Evolutionary conservation across 2,888 invertebrate species (phyloP).

Genomic region (Pterostichus niger): DNA sequence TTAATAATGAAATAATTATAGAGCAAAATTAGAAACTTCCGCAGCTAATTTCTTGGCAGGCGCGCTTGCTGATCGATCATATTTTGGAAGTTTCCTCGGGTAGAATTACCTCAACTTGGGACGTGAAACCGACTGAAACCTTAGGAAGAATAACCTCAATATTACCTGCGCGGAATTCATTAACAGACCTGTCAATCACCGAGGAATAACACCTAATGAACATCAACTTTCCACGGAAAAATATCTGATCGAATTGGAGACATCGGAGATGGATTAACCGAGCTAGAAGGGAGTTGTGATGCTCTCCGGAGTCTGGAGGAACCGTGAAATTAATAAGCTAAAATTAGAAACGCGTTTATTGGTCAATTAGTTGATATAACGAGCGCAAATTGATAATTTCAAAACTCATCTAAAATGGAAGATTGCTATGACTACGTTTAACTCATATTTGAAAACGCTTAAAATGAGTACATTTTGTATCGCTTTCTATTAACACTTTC

Average conservation of each 20-base stretch:
- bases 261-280: conserved; percentile 28
- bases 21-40: conserved; percentile 60
- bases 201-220: not conserved
- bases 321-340: conserved; percentile 63
- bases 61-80: conserved; percentile 55
- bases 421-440: conserved; percentile 15
- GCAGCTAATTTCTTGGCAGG: conserved; percentile 48
- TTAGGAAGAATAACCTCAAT: conserved; percentile 15
- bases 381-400: conserved; percentile 63
- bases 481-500: too few relatives aligned
- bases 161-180: conserved; percentile 32
- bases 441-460: too few relatives aligned
- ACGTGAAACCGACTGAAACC: not conserved
- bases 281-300: not conserved
- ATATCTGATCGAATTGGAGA: conserved; percentile 6
- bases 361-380: conserved; percentile 61
- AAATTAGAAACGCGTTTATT: conserved; percentile 65
- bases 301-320: not conserved
- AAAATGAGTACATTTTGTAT: too few relatives aligned
- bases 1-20: conserved; percentile 63
- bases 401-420: conserved; percentile 62
- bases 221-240: conserved; percentile 12
- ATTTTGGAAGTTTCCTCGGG: conserved; percentile 40
- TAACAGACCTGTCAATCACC: conserved; percentile 34
- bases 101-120: conserved; percentile 10